These are phyloP conservation scores for Oncorhynchus masou DNA, from an alignment of 2,113 vertebrate genomes.

Conservation along the genomic window DNA sequence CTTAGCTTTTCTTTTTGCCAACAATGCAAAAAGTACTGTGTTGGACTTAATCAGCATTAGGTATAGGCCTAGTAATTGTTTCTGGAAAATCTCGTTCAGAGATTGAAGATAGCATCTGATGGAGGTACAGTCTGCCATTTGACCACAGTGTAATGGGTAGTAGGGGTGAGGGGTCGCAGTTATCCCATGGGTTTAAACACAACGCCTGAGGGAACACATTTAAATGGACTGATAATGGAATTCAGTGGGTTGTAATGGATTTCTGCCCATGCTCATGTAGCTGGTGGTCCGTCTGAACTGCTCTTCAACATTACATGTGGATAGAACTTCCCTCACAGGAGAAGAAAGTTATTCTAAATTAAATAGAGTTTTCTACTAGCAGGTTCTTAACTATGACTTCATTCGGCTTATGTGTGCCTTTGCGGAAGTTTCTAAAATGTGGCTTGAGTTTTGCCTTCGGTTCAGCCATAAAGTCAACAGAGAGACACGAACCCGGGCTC, in stretches of 20 bases:
- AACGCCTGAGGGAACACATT: not conserved
- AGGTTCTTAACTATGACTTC: not conserved
- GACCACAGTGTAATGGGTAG: conserved; percentile 26
- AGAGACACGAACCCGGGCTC: not conserved
- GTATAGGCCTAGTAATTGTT: conserved; percentile 1
- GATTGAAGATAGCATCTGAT: conserved; percentile 27
- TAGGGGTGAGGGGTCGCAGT: conserved; percentile 31
- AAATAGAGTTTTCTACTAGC: not conserved
- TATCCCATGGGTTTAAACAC: conserved; percentile 28
- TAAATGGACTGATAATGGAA: conserved; percentile 28
- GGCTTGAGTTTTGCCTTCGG: not conserved
- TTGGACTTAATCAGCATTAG: not conserved
- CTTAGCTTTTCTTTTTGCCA: conserved; percentile 2
- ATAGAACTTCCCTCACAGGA: not conserved
- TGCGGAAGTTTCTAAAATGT: not conserved
- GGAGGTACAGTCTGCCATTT: conserved; percentile 1
- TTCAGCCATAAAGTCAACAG: not conserved
- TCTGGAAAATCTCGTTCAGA: conserved; percentile 27
- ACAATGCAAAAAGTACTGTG: conserved; percentile 16
- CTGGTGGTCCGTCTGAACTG: not conserved
- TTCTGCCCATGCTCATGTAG: not conserved
- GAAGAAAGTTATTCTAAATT: too few species aligned
- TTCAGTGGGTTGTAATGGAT: not conserved
- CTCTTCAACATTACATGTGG: not conserved
- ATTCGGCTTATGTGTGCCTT: not conserved